A percentile compares a stretch with the other conserved stretches of the same genome.
These are phyloP conservation scores for Leptopilina syphax DNA, from an alignment of 2,888 invertebrate genomes.

Conservation along the genomic window DNA sequence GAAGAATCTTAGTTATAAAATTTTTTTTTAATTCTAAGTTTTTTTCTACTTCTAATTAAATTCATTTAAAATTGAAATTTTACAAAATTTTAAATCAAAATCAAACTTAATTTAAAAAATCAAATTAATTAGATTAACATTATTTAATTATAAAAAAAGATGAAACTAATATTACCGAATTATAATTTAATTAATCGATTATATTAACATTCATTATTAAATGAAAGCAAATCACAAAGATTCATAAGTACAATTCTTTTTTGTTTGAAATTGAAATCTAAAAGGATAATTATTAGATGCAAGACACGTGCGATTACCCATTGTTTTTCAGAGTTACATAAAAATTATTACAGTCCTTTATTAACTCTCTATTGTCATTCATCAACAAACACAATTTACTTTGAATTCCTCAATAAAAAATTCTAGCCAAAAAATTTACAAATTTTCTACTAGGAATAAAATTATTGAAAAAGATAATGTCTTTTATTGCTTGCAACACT, in stretches of 20 bases:
- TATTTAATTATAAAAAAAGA: neutral
- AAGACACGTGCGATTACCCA: conserved; percentile 16
- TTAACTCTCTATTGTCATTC: conserved; percentile 32
- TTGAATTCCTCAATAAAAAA: neutral
- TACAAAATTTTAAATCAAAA: no score
- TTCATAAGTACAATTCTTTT: neutral
- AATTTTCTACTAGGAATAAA: no score
- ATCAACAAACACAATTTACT: conserved; percentile 3
- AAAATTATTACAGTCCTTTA: conserved; percentile 31
- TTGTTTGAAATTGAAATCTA: neutral
- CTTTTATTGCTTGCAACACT: no score
- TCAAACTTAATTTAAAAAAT: no score
- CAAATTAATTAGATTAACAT: neutral
- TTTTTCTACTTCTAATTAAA: no score
- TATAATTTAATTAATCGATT: no score
- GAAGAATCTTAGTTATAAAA: no score
- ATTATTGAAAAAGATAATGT: no score
- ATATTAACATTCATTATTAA: no score
- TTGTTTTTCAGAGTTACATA: conserved; percentile 30
- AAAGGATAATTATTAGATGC: neutral
- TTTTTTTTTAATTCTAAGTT: no score
- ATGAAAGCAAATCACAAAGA: neutral
- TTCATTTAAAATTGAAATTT: no score
- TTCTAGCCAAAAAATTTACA: no score
- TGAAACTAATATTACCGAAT: neutral